Evolutionary conservation across 2,113 vertebrate species (phyloP).

Genomic region (Jacana jacana): DNA sequence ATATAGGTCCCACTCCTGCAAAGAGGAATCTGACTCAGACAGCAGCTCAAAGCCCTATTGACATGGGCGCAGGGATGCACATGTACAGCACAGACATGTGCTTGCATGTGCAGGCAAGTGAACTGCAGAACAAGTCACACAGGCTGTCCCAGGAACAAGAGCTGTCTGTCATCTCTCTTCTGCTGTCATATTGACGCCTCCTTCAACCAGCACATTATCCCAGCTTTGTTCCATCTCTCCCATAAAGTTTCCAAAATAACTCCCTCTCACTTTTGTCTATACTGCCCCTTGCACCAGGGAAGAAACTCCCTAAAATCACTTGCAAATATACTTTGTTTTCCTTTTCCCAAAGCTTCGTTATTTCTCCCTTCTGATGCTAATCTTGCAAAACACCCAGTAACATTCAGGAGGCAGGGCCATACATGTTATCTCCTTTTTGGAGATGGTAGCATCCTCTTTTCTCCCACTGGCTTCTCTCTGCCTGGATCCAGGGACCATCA

Average conservation of each 20-base stretch:
- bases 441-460: neutral
- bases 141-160: neutral
- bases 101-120: neutral
- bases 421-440: rapidly evolving
- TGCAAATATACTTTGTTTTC: neutral
- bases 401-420: neutral
- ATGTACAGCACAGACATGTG: neutral
- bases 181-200: neutral
- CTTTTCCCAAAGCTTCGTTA: neutral
- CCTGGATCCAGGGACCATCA: too few relatives aligned
- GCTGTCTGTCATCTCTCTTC: neutral
- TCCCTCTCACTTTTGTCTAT: neutral
- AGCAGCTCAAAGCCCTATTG: neutral
- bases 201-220: neutral
- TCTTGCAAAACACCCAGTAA: neutral
- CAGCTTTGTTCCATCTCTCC: neutral
- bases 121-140: neutral
- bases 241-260: neutral
- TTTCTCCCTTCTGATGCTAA: neutral
- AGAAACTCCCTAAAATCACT: neutral
- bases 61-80: rapidly evolving
- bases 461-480: neutral
- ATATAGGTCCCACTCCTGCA: neutral
- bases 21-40: neutral
- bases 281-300: neutral